phyloP scores from a whole-genome alignment of 2,888 invertebrate genomes.

The Amiota communis region DNA sequence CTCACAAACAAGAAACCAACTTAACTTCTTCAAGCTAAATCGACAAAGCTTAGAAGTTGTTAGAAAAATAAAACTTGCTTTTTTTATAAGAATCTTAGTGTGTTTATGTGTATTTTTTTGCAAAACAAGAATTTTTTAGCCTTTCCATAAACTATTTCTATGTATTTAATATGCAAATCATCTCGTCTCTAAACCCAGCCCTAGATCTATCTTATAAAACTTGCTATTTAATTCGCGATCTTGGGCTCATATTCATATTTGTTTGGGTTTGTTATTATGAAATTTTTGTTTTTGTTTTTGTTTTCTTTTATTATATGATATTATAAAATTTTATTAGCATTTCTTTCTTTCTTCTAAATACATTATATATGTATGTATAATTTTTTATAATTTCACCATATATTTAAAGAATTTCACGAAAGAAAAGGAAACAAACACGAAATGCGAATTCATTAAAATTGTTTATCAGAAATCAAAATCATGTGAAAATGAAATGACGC shows the following conservation, averaged over 20 bases:
- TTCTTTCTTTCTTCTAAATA: too few species aligned
- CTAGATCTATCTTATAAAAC: too few species aligned
- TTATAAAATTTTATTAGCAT: too few species aligned
- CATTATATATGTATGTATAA: too few species aligned
- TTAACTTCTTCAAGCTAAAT: too few species aligned
- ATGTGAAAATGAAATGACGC: too few species aligned
- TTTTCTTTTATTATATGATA: too few species aligned
- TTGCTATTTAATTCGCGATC: neutral
- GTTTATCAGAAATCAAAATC: too few species aligned
- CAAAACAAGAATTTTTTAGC: slow-evolving; percentile 37
- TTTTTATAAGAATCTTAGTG: slow-evolving; percentile 33
- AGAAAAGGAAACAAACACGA: too few species aligned
- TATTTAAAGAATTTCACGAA: too few species aligned
- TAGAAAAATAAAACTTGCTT: slow-evolving; percentile 31
- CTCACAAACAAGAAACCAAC: neutral
- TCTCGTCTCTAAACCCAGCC: slow-evolving; percentile 14
- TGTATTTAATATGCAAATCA: slow-evolving; percentile 42
- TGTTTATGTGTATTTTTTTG: slow-evolving; percentile 29
- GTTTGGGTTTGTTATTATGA: neutral
- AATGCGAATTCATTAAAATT: too few species aligned
- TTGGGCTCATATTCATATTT: slow-evolving; percentile 7
- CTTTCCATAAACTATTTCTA: slow-evolving; percentile 29
- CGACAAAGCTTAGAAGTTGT: slow-evolving; percentile 30
- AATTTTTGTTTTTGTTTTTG: neutral
- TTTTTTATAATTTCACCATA: too few species aligned